Percentiles rank a stretch among this genome's conserved stretches.
Conservation (phyloP, 2,888 invertebrate genomes). For the Coenonympha arcania region DNA sequence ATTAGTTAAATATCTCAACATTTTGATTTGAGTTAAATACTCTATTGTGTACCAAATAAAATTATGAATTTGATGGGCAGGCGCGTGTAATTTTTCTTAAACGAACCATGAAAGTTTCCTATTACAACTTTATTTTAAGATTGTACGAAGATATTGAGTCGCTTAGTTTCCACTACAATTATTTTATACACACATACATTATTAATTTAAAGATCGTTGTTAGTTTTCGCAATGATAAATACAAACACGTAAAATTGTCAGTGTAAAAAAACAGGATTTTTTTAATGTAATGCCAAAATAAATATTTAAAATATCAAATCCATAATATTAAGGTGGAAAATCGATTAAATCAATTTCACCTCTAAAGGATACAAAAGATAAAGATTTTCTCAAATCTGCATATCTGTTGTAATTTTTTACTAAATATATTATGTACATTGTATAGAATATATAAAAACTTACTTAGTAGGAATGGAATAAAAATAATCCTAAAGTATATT, state of each 20-base stretch:
- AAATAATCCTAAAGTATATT: constrained; percentile 31
- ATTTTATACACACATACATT: not conserved
- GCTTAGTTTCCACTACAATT: not conserved
- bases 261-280: constrained; percentile 8
- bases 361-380: constrained; percentile 1
- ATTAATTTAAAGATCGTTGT: too few species aligned
- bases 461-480: constrained; percentile 58
- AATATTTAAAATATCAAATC: not conserved
- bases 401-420: constrained; percentile 18
- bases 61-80: too few species aligned
- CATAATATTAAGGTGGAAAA: constrained; percentile 1
- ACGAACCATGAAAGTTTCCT: too few species aligned
- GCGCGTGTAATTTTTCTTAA: too few species aligned
- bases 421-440: constrained; percentile 43
- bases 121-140: not conserved
- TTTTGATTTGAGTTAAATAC: too few species aligned
- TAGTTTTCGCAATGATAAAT: too few species aligned
- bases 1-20: too few species aligned
- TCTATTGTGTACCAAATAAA: too few species aligned
- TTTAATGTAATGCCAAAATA: not conserved
- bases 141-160: not conserved
- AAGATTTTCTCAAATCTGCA: not conserved
- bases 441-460: constrained; percentile 50
- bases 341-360: constrained; percentile 24
- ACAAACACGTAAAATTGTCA: constrained; percentile 17